phyloP scores from a whole-genome alignment of 2,113 vertebrate species.

The Felis chaus region DNA sequence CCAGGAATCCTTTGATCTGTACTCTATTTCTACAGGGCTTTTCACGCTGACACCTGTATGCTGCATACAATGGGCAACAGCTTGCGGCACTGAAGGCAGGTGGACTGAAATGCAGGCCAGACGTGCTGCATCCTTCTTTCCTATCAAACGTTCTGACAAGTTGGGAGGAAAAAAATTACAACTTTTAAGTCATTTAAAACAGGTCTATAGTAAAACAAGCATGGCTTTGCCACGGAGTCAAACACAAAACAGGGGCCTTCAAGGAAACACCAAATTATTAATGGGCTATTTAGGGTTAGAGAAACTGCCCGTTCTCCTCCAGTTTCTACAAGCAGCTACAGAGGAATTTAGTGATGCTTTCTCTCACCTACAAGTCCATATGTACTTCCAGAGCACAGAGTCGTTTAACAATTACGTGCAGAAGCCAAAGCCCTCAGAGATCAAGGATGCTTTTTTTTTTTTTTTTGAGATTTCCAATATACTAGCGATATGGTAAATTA shows the following conservation, averaged over 20 bases:
- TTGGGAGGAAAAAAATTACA: neutral
- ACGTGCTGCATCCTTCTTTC: neutral
- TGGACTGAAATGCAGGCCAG: neutral
- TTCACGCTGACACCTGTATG: neutral
- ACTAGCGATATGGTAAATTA: neutral
- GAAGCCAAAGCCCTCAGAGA: neutral
- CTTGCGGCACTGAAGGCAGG: neutral
- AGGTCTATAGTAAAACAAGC: neutral
- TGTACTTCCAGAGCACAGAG: neutral
- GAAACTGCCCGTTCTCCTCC: neutral
- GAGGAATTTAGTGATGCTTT: neutral
- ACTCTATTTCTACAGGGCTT: neutral
- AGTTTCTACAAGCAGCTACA: neutral
- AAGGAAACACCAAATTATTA: neutral
- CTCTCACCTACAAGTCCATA: neutral
- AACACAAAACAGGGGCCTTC: neutral
- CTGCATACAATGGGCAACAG: neutral
- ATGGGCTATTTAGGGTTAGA: neutral
- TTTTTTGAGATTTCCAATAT: neutral
- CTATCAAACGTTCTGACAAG: neutral
- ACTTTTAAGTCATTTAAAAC: neutral
- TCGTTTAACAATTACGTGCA: neutral
- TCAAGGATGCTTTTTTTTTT: neutral
- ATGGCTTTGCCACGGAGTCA: neutral
- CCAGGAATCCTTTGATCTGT: neutral